Percentiles rank a stretch among this genome's conserved stretches.
These are phyloP conservation scores for Halichondria panicea DNA, from an alignment of 37 sponge, comb jelly and placozoan species.

Conservation along the genomic window DNA sequence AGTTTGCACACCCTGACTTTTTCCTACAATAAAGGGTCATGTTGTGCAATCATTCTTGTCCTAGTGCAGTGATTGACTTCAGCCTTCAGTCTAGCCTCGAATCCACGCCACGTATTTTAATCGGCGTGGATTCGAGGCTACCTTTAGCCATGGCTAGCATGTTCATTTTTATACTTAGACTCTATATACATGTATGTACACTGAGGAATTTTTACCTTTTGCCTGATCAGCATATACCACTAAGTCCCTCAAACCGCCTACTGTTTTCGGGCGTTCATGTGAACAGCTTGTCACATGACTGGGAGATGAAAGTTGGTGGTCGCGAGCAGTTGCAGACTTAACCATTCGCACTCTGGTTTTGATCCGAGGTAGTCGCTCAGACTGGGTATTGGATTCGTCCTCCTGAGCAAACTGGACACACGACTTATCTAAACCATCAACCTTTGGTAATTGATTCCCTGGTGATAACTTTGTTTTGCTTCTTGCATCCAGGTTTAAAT, in stretches of 20 bases:
- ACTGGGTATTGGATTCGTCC: not conserved
- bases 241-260: not conserved
- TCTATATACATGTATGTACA: not conserved
- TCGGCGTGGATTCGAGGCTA: not conserved
- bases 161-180: not conserved
- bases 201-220: not conserved
- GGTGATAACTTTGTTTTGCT: not conserved
- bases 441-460: not conserved
- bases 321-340: slow-evolving; percentile 35
- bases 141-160: not conserved
- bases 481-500: not conserved
- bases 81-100: not conserved
- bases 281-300: too few relatives aligned
- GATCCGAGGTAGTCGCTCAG: slow-evolving; percentile 4
- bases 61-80: not conserved
- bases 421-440: not conserved
- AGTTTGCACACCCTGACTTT: not conserved
- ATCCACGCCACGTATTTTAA: not conserved
- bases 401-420: not conserved
- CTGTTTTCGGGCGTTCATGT: slow-evolving; percentile 10
- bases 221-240: not conserved
- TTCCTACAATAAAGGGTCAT: not conserved
- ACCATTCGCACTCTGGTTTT: not conserved
- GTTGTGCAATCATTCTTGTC: not conserved
- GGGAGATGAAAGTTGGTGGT: too few relatives aligned